These are phyloP conservation scores for Prionace glauca DNA, from an alignment of 2,797 vertebrate species.

Conservation along the genomic window DNA sequence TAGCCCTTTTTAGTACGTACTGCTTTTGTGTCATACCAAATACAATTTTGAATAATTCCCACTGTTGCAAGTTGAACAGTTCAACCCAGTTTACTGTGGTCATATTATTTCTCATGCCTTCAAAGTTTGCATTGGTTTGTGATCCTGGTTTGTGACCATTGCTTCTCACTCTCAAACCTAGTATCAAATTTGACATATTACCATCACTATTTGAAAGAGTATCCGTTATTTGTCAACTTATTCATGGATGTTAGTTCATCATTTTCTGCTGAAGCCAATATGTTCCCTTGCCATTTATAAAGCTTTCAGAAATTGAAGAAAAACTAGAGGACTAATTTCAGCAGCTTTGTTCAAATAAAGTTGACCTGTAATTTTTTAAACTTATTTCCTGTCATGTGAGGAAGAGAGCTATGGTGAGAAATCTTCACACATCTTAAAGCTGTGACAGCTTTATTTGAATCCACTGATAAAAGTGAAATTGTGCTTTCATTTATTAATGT, in stretches of 20 bases:
- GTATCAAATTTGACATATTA: not conserved
- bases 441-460: not conserved
- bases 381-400: not conserved
- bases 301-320: not conserved
- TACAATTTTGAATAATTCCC: not conserved
- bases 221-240: not conserved
- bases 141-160: not conserved
- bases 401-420: not conserved
- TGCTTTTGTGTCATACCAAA: not conserved
- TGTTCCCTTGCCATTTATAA: not conserved
- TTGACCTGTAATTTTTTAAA: not conserved
- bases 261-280: not conserved
- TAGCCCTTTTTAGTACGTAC: not conserved
- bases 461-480: not conserved
- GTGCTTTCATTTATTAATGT: not conserved
- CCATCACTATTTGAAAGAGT: not conserved
- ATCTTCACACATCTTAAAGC: not conserved
- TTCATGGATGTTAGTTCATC: not conserved
- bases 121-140: not conserved
- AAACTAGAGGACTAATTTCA: not conserved
- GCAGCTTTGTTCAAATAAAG: not conserved
- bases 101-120: not conserved
- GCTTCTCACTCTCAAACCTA: not conserved
- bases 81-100: not conserved
- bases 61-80: not conserved